Base-by-base conservation (phyloP, 1,140 invertebrate genomes). In the Brachionus plicatilis region DNA sequence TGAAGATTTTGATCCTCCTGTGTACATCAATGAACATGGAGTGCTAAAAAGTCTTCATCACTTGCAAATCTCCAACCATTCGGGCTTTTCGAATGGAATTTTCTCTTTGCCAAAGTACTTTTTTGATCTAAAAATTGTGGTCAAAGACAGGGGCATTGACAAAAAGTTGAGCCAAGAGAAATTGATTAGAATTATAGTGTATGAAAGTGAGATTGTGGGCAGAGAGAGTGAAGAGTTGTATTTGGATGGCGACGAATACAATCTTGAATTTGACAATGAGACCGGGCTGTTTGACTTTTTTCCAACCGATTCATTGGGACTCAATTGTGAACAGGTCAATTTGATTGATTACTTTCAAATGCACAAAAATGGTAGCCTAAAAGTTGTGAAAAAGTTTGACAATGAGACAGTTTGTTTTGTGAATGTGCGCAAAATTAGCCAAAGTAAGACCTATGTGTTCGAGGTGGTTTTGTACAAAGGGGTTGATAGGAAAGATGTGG, bases 321-420 rank as follows among this genome's bases (percentile, higher is more conserved):
- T 76, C 17, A 76, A 76, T 50, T 76, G 72, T 76, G 20, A 76
- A 50, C 43, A 50, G 50, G 72, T 17, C 14, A 76, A 76, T 76
- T 50, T 76, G 8, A 27, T 76, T 14, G 45, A 76, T 5, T 37
- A 50, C 24, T 76, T 76, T 76, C 24, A 76, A n/a, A 29, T 76
- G 47, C 12, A 24, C 14, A 24, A 76, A 50, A 76, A 76, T 50
- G 72, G 72, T 5, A 50, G 9, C n/a, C 33, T 76, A 76, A 76
- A 12, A 17, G 20, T 76, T 2, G 5, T 27, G 7, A 76, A 50
- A 27, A 29, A 50, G 9, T 50, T 76, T 27, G 2, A 9, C 11
- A 47, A 76, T 27, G 45, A 76, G 17, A 50, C 45, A 50, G 50
- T 76, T 76, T 76, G 72, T 76, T 76, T 76, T 50, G 5, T 76